Conservation (phyloP, 2,888 invertebrate genomes). For the Entomobrya proxima region DNA sequence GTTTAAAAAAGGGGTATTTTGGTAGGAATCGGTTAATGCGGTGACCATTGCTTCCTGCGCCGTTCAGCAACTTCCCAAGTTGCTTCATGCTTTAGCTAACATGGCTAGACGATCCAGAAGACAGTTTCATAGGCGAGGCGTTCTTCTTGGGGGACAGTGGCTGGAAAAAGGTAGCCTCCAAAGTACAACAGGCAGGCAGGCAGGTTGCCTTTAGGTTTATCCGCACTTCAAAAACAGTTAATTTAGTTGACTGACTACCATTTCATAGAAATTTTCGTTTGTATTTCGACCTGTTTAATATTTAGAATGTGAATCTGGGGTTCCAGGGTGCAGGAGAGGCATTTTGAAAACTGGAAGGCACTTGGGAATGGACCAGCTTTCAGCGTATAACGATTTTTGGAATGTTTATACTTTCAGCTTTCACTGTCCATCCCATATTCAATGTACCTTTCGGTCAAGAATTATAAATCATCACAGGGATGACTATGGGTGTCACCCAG, state of each 20-base stretch:
- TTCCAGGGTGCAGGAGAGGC: slow-evolving; percentile 10
- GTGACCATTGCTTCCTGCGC: slow-evolving; percentile 26
- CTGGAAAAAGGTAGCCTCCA: slow-evolving; percentile 22
- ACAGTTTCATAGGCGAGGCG: slow-evolving; percentile 16
- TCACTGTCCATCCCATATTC: not conserved
- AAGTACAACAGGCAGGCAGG: not conserved
- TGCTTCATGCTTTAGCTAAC: slow-evolving; percentile 43
- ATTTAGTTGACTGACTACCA: too few relatives aligned
- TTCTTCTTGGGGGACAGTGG: slow-evolving; percentile 41
- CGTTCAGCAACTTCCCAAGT: slow-evolving; percentile 55
- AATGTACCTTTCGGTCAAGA: not conserved
- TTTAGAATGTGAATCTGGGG: not conserved
- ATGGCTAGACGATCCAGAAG: slow-evolving; percentile 52
- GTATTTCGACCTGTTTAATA: not conserved
- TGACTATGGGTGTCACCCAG: not conserved
- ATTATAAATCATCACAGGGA: not conserved
- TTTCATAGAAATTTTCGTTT: too few relatives aligned
- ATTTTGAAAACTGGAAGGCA: slow-evolving; percentile 3
- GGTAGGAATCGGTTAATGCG: not conserved
- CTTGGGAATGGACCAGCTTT: not conserved
- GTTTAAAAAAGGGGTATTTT: too few relatives aligned
- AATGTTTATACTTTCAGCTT: slow-evolving; percentile 24
- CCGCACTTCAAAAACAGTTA: not conserved
- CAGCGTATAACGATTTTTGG: slow-evolving; percentile 38
- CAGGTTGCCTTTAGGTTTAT: not conserved